phyloP scores from a whole-genome alignment of 2,113 vertebrate species.

The Eubucco bourcierii region DNA sequence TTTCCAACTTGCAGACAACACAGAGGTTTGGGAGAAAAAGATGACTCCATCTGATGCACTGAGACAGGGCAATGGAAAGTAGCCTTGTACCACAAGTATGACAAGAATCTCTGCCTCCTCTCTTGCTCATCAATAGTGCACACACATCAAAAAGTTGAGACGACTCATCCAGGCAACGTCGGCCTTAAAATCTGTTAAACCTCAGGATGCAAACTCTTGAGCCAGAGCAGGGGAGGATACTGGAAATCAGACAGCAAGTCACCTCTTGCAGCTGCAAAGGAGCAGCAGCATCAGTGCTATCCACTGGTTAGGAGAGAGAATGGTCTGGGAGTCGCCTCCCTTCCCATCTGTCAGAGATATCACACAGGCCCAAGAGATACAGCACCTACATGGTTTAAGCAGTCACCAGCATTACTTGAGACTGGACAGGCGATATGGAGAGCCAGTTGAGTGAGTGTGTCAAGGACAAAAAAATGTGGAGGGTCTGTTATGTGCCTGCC shows the following conservation, averaged over 20 bases:
- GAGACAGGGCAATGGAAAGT: neutral
- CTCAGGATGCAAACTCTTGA: neutral
- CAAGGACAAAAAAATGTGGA: neutral
- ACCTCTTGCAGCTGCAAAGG: neutral
- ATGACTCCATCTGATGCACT: neutral
- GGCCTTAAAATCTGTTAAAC: neutral
- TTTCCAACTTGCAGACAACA: neutral
- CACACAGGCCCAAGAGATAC: neutral
- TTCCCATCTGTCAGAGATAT: fast-evolving
- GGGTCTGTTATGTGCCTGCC: neutral
- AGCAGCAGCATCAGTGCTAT: neutral
- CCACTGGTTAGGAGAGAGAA: neutral
- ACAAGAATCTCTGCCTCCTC: neutral
- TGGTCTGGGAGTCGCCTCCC: neutral
- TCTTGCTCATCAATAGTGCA: neutral
- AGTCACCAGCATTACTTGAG: neutral
- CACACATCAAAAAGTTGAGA: neutral
- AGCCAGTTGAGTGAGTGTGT: neutral
- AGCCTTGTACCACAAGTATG: neutral
- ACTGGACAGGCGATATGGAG: neutral
- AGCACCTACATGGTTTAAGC: neutral
- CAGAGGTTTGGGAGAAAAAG: neutral
- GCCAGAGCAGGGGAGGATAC: neutral
- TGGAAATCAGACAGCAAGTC: neutral
- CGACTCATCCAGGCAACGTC: neutral